These are phyloP conservation scores for Brachirus orientalis DNA, from an alignment of 2,113 vertebrate species.

Conservation along the genomic window DNA sequence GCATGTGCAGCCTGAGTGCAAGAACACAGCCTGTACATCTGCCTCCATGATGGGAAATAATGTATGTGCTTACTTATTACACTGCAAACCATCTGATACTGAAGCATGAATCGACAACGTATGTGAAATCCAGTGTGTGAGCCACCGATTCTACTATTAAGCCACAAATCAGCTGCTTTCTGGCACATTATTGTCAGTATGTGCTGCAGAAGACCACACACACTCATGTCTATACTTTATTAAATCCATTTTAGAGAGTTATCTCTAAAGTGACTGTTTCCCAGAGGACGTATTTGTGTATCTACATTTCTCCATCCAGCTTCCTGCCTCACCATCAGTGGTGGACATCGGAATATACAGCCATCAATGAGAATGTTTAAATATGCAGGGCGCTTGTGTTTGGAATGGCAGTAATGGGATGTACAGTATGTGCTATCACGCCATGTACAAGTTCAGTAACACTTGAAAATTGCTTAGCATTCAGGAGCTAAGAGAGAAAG, in stretches of 20 bases:
- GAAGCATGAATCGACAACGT: slow-evolving; percentile 3
- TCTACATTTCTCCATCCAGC: slow-evolving; percentile 20
- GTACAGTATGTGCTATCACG: slow-evolving; percentile 18
- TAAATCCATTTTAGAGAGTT: slow-evolving; percentile 33
- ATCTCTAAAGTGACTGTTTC: slow-evolving; percentile 23
- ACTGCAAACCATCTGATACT: slow-evolving; percentile 38
- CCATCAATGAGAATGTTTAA: slow-evolving; percentile 26
- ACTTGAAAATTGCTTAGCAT: slow-evolving; percentile 56
- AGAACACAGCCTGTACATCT: neutral
- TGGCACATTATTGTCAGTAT: slow-evolving; percentile 19
- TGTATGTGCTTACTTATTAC: slow-evolving; percentile 25
- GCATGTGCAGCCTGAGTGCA: neutral
- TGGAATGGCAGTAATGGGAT: slow-evolving; percentile 33
- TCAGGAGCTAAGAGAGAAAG: slow-evolving; percentile 40
- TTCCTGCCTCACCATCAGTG: slow-evolving; percentile 2
- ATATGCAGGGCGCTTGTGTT: too few species aligned
- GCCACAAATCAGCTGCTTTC: slow-evolving; percentile 47
- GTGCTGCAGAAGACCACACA: slow-evolving; percentile 41
- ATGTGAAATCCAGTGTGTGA: slow-evolving; percentile 29
- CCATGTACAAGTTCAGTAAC: slow-evolving; percentile 27
- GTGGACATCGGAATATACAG: slow-evolving; percentile 9
- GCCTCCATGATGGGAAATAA: slow-evolving; percentile 16
- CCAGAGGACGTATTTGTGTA: slow-evolving; percentile 28
- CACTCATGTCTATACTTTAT: too few species aligned
- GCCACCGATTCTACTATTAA: slow-evolving; percentile 31